Conservation (phyloP, 2,113 vertebrate genomes). For the Andinoacara biseriatus region DNA sequence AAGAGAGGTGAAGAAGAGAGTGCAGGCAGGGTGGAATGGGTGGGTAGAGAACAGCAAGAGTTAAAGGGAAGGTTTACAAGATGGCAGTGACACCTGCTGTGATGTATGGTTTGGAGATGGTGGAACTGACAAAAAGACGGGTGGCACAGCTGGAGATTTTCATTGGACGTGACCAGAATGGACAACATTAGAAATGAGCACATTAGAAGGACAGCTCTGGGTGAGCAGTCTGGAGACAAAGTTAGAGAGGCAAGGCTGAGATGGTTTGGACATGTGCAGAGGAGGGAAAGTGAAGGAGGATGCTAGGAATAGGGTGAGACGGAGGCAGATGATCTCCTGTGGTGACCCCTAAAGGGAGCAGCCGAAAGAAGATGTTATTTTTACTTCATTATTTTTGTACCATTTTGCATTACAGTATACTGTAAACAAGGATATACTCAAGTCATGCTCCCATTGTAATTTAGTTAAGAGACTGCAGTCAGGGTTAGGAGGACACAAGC, state of each 20-base stretch:
- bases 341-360: neutral
- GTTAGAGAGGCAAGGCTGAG: too few relatives aligned
- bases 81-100: neutral
- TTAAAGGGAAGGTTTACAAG: neutral
- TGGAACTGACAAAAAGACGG: neutral
- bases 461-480: neutral
- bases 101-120: neutral
- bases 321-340: neutral
- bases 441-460: too few relatives aligned
- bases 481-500: neutral
- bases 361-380: neutral
- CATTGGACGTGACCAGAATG: neutral
- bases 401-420: neutral
- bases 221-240: too few relatives aligned
- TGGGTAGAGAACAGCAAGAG: neutral
- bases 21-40: neutral
- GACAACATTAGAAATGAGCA: neutral
- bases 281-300: neutral
- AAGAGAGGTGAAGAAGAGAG: neutral
- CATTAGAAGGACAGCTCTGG: too few relatives aligned
- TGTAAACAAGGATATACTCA: too few relatives aligned
- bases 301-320: neutral
- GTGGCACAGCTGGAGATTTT: neutral
- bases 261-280: too few relatives aligned
- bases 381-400: neutral